A percentile compares a stretch with the other conserved stretches of the same genome.
These are phyloP conservation scores for Centruroides vittatus DNA, from an alignment of 1,140 invertebrate genomes.

Conservation along the genomic window DNA sequence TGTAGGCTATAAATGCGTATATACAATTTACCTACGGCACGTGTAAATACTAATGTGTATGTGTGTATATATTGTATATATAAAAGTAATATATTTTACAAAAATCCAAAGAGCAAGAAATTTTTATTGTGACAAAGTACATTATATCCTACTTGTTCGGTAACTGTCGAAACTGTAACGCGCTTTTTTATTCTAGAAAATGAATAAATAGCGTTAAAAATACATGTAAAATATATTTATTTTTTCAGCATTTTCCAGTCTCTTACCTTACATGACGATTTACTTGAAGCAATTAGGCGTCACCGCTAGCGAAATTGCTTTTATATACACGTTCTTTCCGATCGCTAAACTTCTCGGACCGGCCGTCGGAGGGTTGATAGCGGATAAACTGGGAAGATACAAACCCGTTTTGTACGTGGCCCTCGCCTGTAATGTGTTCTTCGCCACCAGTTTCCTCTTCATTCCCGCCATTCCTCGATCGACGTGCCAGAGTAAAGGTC, in stretches of 20 bases:
- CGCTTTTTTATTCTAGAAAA: too few species aligned
- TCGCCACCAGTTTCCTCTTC: constrained; percentile 46
- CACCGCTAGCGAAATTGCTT: constrained; percentile 65
- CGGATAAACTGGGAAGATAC: constrained; percentile 69
- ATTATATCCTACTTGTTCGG: too few species aligned
- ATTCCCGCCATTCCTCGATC: constrained; percentile 24
- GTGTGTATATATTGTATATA: too few species aligned
- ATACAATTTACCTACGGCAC: too few species aligned
- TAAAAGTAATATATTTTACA: too few species aligned
- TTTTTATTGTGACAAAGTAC: too few species aligned
- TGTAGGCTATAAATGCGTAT: too few species aligned
- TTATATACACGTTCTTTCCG: constrained; percentile 67
- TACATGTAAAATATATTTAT: constrained; percentile 1
- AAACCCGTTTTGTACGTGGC: constrained; percentile 45
- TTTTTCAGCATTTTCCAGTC: constrained; percentile 48
- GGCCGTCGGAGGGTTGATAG: constrained; percentile 57
- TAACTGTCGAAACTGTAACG: too few species aligned
- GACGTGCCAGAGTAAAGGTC: neutral
- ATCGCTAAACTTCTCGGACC: constrained; percentile 61
- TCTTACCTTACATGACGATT: constrained; percentile 70
- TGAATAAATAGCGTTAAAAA: too few species aligned
- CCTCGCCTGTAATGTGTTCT: constrained; percentile 48
- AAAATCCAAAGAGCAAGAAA: too few species aligned
- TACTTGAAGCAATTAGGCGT: constrained; percentile 73
- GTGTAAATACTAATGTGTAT: too few species aligned